Evolutionary conservation across 2,797 vertebrate species (phyloP).

Genomic region (Cheirogaleus major): DNA sequence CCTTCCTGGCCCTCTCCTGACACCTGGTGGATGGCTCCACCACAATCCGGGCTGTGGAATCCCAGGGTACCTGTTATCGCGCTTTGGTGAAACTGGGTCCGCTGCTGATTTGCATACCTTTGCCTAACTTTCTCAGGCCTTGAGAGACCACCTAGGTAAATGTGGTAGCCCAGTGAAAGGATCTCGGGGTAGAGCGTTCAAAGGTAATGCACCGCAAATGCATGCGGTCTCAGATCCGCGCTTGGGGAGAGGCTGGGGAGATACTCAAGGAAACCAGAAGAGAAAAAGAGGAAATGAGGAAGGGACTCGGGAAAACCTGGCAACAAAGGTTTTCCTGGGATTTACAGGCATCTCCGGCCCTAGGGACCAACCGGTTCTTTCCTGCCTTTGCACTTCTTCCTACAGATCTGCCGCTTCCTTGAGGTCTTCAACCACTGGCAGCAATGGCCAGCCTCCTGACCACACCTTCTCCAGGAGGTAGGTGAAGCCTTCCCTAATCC

Average conservation of each 20-base stretch:
- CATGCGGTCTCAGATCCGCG: neutral
- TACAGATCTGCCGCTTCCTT: constrained; percentile 4
- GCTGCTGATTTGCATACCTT: neutral
- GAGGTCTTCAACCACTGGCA: neutral
- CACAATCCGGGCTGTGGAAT: neutral
- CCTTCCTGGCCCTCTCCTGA: constrained; percentile 22
- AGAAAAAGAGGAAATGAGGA: neutral
- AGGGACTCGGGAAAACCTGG: neutral
- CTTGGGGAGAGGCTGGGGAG: neutral
- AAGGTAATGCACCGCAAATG: neutral
- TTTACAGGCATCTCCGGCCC: neutral
- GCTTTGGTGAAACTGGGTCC: neutral
- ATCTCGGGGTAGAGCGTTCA: neutral
- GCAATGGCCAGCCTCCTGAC: constrained; percentile 39
- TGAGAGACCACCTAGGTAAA: neutral
- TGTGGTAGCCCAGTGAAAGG: neutral
- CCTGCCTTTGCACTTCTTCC: neutral
- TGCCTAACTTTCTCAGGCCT: neutral
- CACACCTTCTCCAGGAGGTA: constrained; percentile 70
- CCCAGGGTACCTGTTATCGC: neutral
- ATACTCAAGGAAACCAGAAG: neutral
- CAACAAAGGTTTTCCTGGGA: neutral
- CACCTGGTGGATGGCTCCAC: constrained; percentile 1
- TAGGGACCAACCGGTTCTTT: neutral
- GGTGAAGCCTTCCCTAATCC: constrained; percentile 1